Evolutionary conservation across 1,140 invertebrate species (phyloP).

Genomic region (Nylanderia fulva): DNA sequence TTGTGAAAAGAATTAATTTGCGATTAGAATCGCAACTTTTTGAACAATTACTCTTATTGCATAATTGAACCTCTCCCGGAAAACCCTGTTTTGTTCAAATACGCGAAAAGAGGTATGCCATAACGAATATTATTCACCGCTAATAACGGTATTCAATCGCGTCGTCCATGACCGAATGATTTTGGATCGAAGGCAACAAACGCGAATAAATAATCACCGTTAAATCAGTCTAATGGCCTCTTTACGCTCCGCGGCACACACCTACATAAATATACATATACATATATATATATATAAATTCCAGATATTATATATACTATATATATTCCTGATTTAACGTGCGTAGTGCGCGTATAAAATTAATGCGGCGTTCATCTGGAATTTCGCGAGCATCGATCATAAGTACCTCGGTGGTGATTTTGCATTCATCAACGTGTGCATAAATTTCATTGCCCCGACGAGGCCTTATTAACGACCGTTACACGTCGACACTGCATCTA

Average conservation of each 20-base stretch:
- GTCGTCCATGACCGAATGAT: background rate
- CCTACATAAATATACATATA: too few species aligned
- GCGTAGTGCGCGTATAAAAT: background rate
- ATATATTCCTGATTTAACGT: background rate
- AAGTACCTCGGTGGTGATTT: constrained; percentile 31
- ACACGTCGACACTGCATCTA: background rate
- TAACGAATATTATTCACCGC: background rate
- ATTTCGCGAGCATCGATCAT: constrained; percentile 37
- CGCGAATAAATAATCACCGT: constrained; percentile 42
- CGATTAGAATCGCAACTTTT: background rate
- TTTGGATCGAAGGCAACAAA: background rate
- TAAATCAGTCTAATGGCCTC: constrained; percentile 45
- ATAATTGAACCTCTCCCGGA: background rate
- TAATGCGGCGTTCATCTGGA: constrained; percentile 31
- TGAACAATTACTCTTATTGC: background rate
- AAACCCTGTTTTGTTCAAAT: background rate
- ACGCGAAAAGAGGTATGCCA: background rate
- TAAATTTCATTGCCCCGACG: constrained; percentile 32
- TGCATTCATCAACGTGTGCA: constrained; percentile 19
- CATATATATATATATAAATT: background rate
- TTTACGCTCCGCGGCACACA: constrained; percentile 1
- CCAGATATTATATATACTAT: too few species aligned
- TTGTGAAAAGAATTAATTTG: constrained; percentile 4
- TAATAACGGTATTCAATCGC: background rate
- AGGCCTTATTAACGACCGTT: constrained; percentile 9